These are phyloP conservation scores for Aegypius monachus DNA, from an alignment of 2,113 vertebrate species.

Conservation along the genomic window DNA sequence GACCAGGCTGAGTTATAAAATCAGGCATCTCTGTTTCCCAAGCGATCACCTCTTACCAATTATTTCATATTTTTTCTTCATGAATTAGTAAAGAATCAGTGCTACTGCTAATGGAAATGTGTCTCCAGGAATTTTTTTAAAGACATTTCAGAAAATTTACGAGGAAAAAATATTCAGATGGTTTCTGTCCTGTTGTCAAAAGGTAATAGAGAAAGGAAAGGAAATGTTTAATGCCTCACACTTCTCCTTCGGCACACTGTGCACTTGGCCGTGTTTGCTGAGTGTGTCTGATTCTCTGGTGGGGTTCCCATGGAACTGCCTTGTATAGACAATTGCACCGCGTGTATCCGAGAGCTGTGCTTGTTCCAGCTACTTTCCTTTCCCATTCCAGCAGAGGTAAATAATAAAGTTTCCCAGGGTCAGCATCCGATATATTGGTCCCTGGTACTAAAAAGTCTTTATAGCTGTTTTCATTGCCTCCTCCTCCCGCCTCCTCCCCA, in stretches of 20 bases:
- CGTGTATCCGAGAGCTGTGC: rapidly evolving
- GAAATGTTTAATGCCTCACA: not conserved
- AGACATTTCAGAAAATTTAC: not conserved
- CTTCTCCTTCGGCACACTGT: not conserved
- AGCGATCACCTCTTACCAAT: not conserved
- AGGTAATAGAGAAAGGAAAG: not conserved
- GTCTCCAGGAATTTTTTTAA: not conserved
- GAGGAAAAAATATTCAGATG: not conserved
- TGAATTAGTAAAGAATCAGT: not conserved
- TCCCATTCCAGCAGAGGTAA: not conserved
- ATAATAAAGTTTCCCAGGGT: not conserved
- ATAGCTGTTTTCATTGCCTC: not conserved
- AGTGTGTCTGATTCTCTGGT: not conserved
- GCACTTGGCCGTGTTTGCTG: not conserved
- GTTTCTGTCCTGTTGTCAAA: not conserved
- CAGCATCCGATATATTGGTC: not conserved
- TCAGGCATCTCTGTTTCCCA: not conserved
- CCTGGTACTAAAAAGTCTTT: not conserved
- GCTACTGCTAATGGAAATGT: not conserved
- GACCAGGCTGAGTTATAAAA: not conserved
- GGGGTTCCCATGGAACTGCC: not conserved
- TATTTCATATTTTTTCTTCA: not conserved
- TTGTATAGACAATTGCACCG: not conserved
- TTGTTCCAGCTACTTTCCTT: not conserved
- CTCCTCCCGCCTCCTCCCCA: not conserved